A percentile compares a stretch with the other conserved stretches of the same genome.
These are phyloP conservation scores for Scytalopus superciliaris DNA, from an alignment of 2,113 vertebrate genomes.

Conservation along the genomic window DNA sequence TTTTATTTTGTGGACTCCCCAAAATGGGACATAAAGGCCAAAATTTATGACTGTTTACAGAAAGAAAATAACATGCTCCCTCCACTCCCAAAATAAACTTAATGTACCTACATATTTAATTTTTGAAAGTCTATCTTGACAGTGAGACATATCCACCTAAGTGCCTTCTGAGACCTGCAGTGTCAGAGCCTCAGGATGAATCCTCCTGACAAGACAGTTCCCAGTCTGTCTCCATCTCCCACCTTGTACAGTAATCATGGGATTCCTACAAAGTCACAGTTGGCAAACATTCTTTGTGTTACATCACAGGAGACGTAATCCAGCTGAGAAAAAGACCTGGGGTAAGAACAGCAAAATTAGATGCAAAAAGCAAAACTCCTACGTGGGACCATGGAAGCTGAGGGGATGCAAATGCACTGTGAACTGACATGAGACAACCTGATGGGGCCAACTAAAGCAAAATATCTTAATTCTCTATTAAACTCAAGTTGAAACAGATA, in stretches of 20 bases:
- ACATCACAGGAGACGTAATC: not conserved
- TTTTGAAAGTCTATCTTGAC: not conserved
- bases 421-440: not conserved
- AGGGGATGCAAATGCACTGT: not conserved
- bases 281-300: not conserved
- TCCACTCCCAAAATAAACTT: not conserved
- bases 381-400: accelerated
- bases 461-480: not conserved
- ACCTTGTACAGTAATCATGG: not conserved
- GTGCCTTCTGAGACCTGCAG: not conserved
- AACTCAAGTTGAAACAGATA: not conserved
- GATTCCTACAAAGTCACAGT: not conserved
- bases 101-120: not conserved
- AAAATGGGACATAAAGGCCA: not conserved
- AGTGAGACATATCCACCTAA: not conserved
- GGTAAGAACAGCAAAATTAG: not conserved
- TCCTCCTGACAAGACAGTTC: not conserved
- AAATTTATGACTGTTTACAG: not conserved
- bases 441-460: not conserved
- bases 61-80: not conserved
- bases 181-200: not conserved
- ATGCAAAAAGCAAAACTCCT: not conserved
- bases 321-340: not conserved
- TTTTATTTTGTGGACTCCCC: not conserved
- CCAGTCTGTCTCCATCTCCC: not conserved